Base-by-base conservation (phyloP, 2,888 invertebrate species). In the Platypus cylindrus region DNA sequence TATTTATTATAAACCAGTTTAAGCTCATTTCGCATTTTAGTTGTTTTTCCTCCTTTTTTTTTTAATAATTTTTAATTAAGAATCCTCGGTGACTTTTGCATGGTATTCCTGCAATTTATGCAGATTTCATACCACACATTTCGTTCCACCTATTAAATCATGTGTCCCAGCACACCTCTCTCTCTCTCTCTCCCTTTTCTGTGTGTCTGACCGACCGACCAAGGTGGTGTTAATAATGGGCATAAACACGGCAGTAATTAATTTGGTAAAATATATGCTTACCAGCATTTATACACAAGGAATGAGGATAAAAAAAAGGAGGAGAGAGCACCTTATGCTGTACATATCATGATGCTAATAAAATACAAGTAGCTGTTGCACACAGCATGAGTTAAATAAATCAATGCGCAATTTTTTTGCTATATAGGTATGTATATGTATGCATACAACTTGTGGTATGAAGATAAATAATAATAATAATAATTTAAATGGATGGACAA, bases 231-330 rank as follows among this genome's bases (percentile, higher is more conserved):
- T 42, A 42, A 42, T 42, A 42, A 42, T 42, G 42, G 31, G 30
- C 42, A 39, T 42, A 39, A 39, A 42, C 36, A 42, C 36, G 34
- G 36, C 30, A 35, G 38, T 39, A 42, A 42, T 42, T 42, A 42
- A 42, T 42, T 42, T 39, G 34, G 34, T 36, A 34, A 42, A 42
- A 41, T 38, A 22, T 27, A 37, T 34, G 40, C 37, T 37, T 37
- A 40, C 24, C 34, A 27, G 30, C 34, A 30, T 37, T 32, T 35
- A 35, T 20, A 34, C 32, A 27, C 34, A 23, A 25, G 36, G 34
- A 37, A 9, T 20, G 20, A 25, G 12, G 11, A 25, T 5, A 11
- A 11, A 12, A 27, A 27, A 27, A 14, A 12, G 27, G 27, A 27
- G 13, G 14, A 7, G 27, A 5, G 13, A 16, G 13, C 27, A 12